phyloP scores from a whole-genome alignment of 2,888 invertebrate species.

The Eupsilia transversa region DNA sequence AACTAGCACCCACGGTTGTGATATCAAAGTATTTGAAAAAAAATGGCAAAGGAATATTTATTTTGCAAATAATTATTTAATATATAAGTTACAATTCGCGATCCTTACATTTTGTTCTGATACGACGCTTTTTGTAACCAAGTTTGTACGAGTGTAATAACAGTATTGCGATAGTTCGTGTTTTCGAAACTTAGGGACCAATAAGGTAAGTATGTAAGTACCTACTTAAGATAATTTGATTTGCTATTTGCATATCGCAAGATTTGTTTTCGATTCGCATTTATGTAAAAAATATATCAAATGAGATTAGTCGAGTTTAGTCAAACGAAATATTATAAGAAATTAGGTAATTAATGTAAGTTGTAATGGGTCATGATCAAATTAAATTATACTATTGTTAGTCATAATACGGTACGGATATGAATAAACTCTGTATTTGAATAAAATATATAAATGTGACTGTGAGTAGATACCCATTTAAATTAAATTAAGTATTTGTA shows the following conservation, averaged over 20 bases:
- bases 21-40: constrained; percentile 15
- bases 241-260: constrained; percentile 21
- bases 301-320: constrained; percentile 63
- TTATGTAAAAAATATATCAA: constrained; percentile 49
- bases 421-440: constrained; percentile 3
- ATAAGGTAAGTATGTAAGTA: constrained; percentile 24
- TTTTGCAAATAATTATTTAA: constrained; percentile 22
- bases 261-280: constrained; percentile 41
- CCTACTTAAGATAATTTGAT: constrained; percentile 21
- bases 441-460: constrained; percentile 12
- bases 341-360: constrained; percentile 30
- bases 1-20: neutral
- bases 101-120: constrained; percentile 5
- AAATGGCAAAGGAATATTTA: constrained; percentile 32
- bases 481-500: constrained; percentile 45
- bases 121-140: neutral
- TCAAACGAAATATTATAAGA: constrained; percentile 53
- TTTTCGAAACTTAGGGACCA: constrained; percentile 46
- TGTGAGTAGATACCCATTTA: constrained; percentile 10
- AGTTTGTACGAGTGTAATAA: constrained; percentile 28
- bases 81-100: constrained; percentile 7
- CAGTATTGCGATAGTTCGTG: constrained; percentile 22
- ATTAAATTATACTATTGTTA: constrained; percentile 37
- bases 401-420: constrained; percentile 15
- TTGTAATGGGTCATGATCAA: constrained; percentile 24